Percentiles rank a stretch among this genome's conserved stretches.
Conservation (phyloP, 2,888 invertebrate genomes). For the Thalpophila matura region DNA sequence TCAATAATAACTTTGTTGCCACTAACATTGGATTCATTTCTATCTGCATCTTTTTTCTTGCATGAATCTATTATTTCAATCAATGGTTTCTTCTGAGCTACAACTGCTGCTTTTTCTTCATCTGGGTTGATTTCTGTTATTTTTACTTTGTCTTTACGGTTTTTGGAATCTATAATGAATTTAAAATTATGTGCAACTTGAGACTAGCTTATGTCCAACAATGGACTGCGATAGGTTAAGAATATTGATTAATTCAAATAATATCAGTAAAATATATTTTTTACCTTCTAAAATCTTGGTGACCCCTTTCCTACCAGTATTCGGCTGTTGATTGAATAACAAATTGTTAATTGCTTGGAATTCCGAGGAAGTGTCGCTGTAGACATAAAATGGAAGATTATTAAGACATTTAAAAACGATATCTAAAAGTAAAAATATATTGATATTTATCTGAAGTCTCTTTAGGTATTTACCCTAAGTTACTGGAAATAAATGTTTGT, state of each 20-base stretch:
- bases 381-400: conserved; percentile 42
- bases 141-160: conserved; percentile 55
- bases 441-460: too few species aligned
- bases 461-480: too few species aligned
- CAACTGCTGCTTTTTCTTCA: conserved; percentile 50
- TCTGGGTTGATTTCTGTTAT: conserved; percentile 67
- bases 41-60: conserved; percentile 57
- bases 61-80: conserved; percentile 78
- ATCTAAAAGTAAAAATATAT: too few species aligned
- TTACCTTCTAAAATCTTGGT: conserved; percentile 72
- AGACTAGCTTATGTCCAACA: too few species aligned
- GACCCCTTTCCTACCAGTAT: conserved; percentile 63
- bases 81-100: conserved; percentile 75
- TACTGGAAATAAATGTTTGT: too few species aligned
- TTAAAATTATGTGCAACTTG: background rate
- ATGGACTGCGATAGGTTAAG: too few species aligned
- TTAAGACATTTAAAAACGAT: background rate
- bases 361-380: conserved; percentile 72
- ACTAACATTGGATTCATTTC: conserved; percentile 46
- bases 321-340: conserved; percentile 75
- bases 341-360: conserved; percentile 76
- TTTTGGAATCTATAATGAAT: conserved; percentile 62
- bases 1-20: conserved; percentile 46
- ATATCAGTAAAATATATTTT: too few species aligned
- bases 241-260: too few species aligned